phyloP scores from a whole-genome alignment of 2,888 invertebrate species.

The Dryadula phaetusa region DNA sequence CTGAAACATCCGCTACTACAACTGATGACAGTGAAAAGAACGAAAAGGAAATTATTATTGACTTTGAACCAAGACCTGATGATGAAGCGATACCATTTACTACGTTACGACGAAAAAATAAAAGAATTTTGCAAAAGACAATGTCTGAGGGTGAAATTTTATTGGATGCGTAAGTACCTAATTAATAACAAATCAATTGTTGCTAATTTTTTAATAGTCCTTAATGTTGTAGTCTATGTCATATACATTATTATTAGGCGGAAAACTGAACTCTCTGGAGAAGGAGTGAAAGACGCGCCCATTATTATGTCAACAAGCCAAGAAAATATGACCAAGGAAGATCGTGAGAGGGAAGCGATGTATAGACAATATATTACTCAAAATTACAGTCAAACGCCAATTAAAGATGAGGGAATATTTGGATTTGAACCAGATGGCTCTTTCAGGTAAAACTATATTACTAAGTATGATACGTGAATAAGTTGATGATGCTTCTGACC shows the following conservation, averaged over 20 bases:
- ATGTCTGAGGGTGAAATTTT: conserved; percentile 92
- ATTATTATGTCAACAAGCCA: conserved; percentile 85
- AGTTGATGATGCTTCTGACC: background rate
- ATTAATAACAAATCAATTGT: background rate
- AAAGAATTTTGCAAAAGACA: conserved; percentile 88
- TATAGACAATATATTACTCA: conserved; percentile 74
- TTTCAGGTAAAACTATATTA: conserved; percentile 66
- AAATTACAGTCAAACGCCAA: conserved; percentile 84
- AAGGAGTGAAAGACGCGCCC: conserved; percentile 77
- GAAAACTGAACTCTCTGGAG: conserved; percentile 77
- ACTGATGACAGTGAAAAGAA: conserved; percentile 85
- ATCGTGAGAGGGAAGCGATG: conserved; percentile 74
- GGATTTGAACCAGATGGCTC: conserved; percentile 81
- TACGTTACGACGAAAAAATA: conserved; percentile 78
- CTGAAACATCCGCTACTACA: conserved; percentile 80
- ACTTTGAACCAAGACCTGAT: conserved; percentile 91
- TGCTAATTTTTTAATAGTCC: background rate
- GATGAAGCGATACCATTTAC: conserved; percentile 87
- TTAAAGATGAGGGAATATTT: conserved; percentile 85
- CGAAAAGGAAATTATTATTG: conserved; percentile 93
- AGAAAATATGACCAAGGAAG: conserved; percentile 84
- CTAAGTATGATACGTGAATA: conserved; percentile 11
- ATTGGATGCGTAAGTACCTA: conserved; percentile 79
- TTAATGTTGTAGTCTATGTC: no score
- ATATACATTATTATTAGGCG: conserved; percentile 56